Evolutionary conservation across 2,888 invertebrate genomes (phyloP).

Genomic region (Lydus trimaculatus): DNA sequence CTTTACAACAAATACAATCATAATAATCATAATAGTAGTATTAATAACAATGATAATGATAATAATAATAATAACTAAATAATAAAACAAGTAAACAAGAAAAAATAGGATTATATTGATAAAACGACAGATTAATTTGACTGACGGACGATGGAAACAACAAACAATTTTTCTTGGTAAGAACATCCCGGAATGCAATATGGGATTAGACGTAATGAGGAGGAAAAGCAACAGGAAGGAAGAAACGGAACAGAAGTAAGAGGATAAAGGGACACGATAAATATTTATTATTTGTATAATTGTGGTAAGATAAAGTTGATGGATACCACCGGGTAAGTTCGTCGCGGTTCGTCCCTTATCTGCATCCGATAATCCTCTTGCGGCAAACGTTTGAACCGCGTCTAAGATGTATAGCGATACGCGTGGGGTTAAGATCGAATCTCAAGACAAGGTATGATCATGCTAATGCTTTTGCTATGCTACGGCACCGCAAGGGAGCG

Average conservation of each 20-base stretch:
- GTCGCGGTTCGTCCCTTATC: conserved; percentile 47
- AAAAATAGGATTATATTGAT: neutral
- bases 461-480: conserved; percentile 61
- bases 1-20: neutral
- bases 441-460: conserved; percentile 60
- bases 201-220: conserved; percentile 54
- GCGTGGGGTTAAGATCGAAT: conserved; percentile 57
- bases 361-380: conserved; percentile 61
- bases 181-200: conserved; percentile 38
- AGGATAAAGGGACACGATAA: conserved; percentile 56
- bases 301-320: conserved; percentile 48
- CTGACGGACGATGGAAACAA: conserved; percentile 24
- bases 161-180: neutral
- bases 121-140: conserved; percentile 10
- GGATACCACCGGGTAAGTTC: conserved; percentile 32
- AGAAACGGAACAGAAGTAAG: conserved; percentile 56
- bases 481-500: conserved; percentile 58
- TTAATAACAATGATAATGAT: too few species aligned
- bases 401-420: conserved; percentile 56
- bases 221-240: conserved; percentile 57
- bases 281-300: conserved; percentile 59
- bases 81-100: neutral
- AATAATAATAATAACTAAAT: neutral
- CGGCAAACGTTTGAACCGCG: conserved; percentile 57
- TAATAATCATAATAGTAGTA: too few species aligned